Percentiles rank a stretch among this genome's conserved stretches.
phyloP scores from a whole-genome alignment of 2,888 invertebrate genomes.

The Lymantria dispar region DNA sequence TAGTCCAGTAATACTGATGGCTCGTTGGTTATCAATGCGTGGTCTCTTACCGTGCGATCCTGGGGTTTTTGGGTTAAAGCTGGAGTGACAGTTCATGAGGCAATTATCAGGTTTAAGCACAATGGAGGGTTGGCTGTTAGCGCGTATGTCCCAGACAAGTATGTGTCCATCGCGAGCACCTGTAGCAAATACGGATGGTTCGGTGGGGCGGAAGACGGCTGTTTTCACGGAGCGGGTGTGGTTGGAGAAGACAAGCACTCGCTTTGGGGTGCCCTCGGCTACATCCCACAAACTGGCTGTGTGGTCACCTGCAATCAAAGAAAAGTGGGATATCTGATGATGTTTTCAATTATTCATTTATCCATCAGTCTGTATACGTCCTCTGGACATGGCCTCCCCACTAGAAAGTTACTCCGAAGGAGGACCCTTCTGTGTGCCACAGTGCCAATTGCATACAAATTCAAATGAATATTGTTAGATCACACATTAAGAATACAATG shows the following conservation, averaged over 20 bases:
- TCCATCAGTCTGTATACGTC: too few species aligned
- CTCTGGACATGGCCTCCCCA: too few species aligned
- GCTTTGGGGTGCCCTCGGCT: conserved; percentile 68
- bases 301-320: conserved; percentile 85
- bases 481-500: too few species aligned
- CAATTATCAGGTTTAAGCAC: conserved; percentile 86
- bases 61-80: conserved; percentile 72
- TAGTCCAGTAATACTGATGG: conserved; percentile 91
- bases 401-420: too few species aligned
- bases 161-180: conserved; percentile 94
- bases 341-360: background rate
- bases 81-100: conserved; percentile 86
- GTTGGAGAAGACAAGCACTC: conserved; percentile 84
- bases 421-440: too few species aligned
- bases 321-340: background rate
- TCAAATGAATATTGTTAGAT: too few species aligned
- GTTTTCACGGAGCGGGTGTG: conserved; percentile 93
- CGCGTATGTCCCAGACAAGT: conserved; percentile 90
- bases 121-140: conserved; percentile 56
- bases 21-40: conserved; percentile 74
- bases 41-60: conserved; percentile 75
- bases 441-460: too few species aligned
- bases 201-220: conserved; percentile 87
- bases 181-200: conserved; percentile 90
- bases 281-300: conserved; percentile 91